Percentiles rank a stretch among this genome's conserved stretches.
Conservation (phyloP, 2,888 invertebrate species). For the Parthenolecanium corni region DNA sequence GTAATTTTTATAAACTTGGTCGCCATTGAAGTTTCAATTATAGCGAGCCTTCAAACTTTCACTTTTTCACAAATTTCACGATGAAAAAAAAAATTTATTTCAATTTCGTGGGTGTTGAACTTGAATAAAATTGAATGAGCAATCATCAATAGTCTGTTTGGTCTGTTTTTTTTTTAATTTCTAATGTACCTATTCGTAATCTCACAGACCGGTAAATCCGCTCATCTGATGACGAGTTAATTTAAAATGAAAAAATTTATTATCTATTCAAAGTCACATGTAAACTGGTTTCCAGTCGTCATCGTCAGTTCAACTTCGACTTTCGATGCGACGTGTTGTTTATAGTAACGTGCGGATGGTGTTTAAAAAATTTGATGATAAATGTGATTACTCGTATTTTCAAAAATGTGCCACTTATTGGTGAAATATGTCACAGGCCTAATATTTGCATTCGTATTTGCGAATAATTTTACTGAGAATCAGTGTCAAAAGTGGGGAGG, state of each 20-base stretch:
- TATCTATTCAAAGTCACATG: neutral
- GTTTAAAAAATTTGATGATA: neutral
- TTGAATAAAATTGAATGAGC: too few relatives aligned
- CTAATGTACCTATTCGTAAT: neutral
- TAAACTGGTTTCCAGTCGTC: slow-evolving; percentile 5
- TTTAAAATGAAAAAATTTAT: too few relatives aligned
- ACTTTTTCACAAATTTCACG: too few relatives aligned
- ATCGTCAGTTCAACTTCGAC: slow-evolving; percentile 3
- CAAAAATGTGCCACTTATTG: too few relatives aligned
- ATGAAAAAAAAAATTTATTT: too few relatives aligned
- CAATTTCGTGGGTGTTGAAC: too few relatives aligned
- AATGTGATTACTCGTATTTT: neutral
- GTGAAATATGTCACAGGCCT: neutral
- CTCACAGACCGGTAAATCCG: neutral
- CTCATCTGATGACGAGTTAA: too few relatives aligned
- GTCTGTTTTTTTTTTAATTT: neutral
- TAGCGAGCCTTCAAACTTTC: too few relatives aligned
- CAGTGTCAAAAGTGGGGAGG: neutral
- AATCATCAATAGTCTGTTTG: too few relatives aligned
- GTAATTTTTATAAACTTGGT: too few relatives aligned
- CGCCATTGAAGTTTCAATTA: too few relatives aligned
- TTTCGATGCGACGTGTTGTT: neutral
- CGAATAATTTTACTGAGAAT: neutral
- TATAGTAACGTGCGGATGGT: neutral
- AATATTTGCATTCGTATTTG: neutral